Evolutionary conservation across 1,140 invertebrate species (phyloP).

Genomic region (Solen grandis): DNA sequence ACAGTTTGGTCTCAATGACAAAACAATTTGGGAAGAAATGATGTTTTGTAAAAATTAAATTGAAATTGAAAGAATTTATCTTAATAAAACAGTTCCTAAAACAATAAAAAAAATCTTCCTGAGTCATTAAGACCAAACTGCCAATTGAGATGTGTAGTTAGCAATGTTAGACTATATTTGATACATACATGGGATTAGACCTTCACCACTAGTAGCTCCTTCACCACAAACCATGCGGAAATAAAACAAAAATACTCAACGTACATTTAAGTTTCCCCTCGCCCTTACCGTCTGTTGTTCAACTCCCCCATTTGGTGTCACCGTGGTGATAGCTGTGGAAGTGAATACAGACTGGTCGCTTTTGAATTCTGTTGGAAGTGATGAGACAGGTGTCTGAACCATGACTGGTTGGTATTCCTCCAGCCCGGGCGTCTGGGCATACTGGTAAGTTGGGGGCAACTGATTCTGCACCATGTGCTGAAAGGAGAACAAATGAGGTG

Average conservation of each 20-base stretch:
- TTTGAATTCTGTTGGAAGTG: constrained; percentile 75
- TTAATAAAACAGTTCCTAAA: too few species aligned
- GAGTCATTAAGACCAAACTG: too few species aligned
- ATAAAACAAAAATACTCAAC: constrained; percentile 51
- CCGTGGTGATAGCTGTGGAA: constrained; percentile 80
- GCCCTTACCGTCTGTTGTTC: constrained; percentile 82
- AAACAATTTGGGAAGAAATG: too few species aligned
- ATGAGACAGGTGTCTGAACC: constrained; percentile 66
- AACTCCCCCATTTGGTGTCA: constrained; percentile 81
- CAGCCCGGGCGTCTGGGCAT: constrained; percentile 83
- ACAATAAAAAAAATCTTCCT: too few species aligned
- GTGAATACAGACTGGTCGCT: constrained; percentile 80
- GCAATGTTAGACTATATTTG: too few species aligned
- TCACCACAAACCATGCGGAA: constrained; percentile 56
- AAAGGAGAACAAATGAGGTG: constrained; percentile 80
- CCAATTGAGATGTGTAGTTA: too few species aligned
- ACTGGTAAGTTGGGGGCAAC: constrained; percentile 91
- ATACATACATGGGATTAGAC: too few species aligned
- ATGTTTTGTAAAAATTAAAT: too few species aligned
- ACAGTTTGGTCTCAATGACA: too few species aligned
- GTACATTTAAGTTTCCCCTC: constrained; percentile 66
- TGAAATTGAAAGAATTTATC: too few species aligned
- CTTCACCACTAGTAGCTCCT: too few species aligned
- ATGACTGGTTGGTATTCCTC: constrained; percentile 76
- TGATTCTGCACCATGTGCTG: constrained; percentile 98